Conservation (phyloP, 1,140 invertebrate species). For the Maconellicoccus hirsutus region DNA sequence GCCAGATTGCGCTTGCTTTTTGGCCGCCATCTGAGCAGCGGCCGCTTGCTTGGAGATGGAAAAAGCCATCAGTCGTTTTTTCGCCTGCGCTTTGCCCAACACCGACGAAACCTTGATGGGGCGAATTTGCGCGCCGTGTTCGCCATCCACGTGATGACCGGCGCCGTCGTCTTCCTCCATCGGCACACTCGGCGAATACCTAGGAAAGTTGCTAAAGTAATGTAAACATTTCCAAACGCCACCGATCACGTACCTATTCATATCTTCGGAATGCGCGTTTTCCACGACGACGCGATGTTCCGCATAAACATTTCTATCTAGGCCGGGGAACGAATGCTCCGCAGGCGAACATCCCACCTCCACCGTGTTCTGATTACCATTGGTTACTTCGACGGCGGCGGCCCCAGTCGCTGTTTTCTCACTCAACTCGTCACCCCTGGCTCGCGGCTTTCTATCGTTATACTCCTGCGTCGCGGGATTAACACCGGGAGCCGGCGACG, state of each 20-base stretch:
- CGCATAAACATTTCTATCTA: too few relatives aligned
- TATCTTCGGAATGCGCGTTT: too few relatives aligned
- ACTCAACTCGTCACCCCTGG: too few relatives aligned
- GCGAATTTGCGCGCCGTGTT: not conserved
- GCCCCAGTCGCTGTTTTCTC: not conserved
- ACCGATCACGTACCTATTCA: too few relatives aligned
- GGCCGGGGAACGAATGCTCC: not conserved
- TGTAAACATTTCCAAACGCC: not conserved
- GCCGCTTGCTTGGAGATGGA: constrained; percentile 33
- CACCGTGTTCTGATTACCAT: not conserved
- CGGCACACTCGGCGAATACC: constrained; percentile 4
- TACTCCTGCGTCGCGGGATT: too few relatives aligned
- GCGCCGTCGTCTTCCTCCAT: constrained; percentile 16
- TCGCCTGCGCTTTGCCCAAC: constrained; percentile 34
- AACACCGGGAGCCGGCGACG: not conserved
- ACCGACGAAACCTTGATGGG: constrained; percentile 18
- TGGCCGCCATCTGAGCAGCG: constrained; percentile 24
- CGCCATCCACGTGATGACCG: not conserved
- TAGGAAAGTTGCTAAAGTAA: too few relatives aligned
- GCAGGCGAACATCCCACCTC: too few relatives aligned
- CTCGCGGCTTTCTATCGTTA: too few relatives aligned
- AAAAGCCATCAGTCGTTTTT: constrained; percentile 35
- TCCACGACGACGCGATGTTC: too few relatives aligned
- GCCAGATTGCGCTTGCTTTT: constrained; percentile 17
- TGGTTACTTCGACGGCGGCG: not conserved